Conservation (phyloP, 2,797 vertebrate species). For the Botia kubotai region DNA sequence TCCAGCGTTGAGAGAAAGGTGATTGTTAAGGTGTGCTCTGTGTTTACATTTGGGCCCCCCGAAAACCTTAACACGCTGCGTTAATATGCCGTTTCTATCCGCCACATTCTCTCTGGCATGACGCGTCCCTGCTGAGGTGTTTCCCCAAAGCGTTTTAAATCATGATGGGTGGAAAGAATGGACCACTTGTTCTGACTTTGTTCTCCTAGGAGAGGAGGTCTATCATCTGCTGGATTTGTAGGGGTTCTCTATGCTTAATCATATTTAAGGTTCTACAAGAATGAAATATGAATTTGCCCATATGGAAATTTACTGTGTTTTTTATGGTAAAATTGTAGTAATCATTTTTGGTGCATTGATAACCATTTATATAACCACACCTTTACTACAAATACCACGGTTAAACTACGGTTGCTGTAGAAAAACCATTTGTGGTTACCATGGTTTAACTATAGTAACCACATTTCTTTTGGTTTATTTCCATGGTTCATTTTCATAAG, state of each 20-base stretch:
- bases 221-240: neutral
- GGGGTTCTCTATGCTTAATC: neutral
- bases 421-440: no score
- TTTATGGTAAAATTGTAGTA: no score
- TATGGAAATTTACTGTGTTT: no score
- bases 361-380: no score
- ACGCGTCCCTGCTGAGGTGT: neutral
- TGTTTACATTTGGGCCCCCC: constrained; percentile 37
- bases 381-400: no score
- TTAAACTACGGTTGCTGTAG: no score
- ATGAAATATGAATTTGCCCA: neutral
- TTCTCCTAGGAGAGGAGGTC: neutral
- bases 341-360: no score
- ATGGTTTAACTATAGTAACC: no score
- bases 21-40: constrained; percentile 28
- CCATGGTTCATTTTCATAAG: no score
- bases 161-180: constrained; percentile 44
- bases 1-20: constrained; percentile 29
- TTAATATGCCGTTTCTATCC: constrained; percentile 18
- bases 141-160: constrained; percentile 32
- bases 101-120: constrained; percentile 35
- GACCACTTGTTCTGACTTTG: constrained; percentile 28
- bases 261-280: neutral
- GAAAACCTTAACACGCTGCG: constrained; percentile 9
- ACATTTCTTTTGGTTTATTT: no score